These are phyloP conservation scores for Vireo altiloquus DNA, from an alignment of 2,113 vertebrate genomes.

Conservation along the genomic window DNA sequence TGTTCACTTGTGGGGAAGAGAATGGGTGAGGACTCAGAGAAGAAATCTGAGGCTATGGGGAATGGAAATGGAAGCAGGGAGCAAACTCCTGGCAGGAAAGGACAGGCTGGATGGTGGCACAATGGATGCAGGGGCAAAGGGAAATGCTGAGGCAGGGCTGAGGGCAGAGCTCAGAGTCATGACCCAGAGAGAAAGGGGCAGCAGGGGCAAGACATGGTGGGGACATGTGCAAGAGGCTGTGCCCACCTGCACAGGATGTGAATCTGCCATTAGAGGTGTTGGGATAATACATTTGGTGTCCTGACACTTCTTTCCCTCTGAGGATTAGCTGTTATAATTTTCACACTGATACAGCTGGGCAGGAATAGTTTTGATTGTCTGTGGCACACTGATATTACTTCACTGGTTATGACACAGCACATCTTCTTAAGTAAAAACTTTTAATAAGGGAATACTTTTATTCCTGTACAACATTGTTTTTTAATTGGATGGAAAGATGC, in stretches of 20 bases:
- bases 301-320: background rate
- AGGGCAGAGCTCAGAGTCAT: background rate
- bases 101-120: accelerated
- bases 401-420: background rate
- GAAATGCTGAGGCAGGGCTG: accelerated
- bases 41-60: background rate
- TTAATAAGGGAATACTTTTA: background rate
- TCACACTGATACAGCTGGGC: background rate
- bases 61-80: background rate
- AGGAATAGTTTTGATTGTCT: background rate
- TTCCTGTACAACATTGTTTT: background rate
- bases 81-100: background rate
- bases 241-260: background rate
- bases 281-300: background rate
- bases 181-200: background rate
- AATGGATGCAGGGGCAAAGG: accelerated
- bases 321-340: background rate
- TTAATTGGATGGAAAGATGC: background rate
- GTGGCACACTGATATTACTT: background rate
- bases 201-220: accelerated
- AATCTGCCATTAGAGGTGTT: background rate
- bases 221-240: background rate
- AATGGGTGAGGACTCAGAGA: background rate
- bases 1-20: background rate
- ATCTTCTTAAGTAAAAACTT: background rate